Evolutionary conservation across 2,888 invertebrate species (phyloP).

Genomic region (Ennomos fuscantarius): DNA sequence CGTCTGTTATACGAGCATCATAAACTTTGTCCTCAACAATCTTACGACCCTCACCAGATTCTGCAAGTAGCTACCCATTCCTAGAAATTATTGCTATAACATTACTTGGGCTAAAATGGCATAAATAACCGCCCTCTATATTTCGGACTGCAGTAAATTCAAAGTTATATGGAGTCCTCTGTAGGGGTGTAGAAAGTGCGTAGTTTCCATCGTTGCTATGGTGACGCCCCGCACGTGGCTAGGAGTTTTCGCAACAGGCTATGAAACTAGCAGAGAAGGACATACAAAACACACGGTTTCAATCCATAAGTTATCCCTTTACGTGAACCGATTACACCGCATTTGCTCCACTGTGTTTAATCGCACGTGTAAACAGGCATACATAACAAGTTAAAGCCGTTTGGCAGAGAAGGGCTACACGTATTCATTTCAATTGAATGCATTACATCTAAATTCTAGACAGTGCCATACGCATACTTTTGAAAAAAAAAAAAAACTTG

Average conservation of each 20-base stretch:
- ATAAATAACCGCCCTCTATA: slow-evolving; percentile 46
- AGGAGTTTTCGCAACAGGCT: slow-evolving; percentile 58
- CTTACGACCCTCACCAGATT: slow-evolving; percentile 4
- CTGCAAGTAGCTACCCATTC: background rate
- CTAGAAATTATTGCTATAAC: slow-evolving; percentile 24
- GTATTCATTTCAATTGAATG: slow-evolving; percentile 32
- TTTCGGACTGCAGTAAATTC: slow-evolving; percentile 50
- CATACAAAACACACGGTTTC: slow-evolving; percentile 43
- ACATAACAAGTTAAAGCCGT: slow-evolving; percentile 42
- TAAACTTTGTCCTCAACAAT: slow-evolving; percentile 6
- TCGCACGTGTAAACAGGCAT: slow-evolving; percentile 52
- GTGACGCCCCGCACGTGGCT: slow-evolving; percentile 76
- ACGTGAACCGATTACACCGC: slow-evolving; percentile 55
- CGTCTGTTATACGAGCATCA: slow-evolving; percentile 1
- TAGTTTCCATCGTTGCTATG: slow-evolving; percentile 79
- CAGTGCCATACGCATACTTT: slow-evolving; percentile 47
- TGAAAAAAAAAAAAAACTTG: too few relatives aligned
- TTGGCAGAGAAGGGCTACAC: slow-evolving; percentile 37
- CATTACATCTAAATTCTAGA: slow-evolving; percentile 58
- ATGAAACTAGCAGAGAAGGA: slow-evolving; percentile 60
- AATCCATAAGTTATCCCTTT: slow-evolving; percentile 63
- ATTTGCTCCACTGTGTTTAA: slow-evolving; percentile 57
- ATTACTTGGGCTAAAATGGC: slow-evolving; percentile 26
- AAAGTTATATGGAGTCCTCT: slow-evolving; percentile 34
- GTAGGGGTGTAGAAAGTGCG: slow-evolving; percentile 66